Conservation (phyloP, 2,797 vertebrate genomes). For the Acrocephalus scirpaceus region DNA sequence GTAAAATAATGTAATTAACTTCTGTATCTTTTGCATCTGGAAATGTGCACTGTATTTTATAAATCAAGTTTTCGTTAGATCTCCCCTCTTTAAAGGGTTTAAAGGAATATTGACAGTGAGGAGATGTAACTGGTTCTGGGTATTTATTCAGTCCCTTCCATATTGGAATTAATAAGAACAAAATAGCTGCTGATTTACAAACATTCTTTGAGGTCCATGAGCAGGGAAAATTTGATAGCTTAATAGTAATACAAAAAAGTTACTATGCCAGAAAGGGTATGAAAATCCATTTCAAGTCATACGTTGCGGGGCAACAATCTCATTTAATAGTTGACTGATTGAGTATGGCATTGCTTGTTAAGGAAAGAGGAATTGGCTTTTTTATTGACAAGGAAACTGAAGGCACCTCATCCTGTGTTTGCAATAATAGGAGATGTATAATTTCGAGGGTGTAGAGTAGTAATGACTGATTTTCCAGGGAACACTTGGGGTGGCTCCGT, state of each 20-base stretch:
- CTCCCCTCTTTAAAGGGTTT: neutral
- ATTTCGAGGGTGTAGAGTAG: neutral
- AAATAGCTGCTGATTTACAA: neutral
- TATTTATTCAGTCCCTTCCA: neutral
- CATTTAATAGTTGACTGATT: constrained; percentile 1
- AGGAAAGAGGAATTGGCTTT: neutral
- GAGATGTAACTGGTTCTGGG: neutral
- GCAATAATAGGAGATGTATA: neutral
- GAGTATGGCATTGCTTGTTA: neutral
- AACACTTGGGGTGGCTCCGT: rapidly evolving
- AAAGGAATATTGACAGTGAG: neutral
- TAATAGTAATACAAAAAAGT: neutral
- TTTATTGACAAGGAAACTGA: neutral
- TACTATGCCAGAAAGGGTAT: neutral
- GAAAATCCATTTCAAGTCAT: neutral
- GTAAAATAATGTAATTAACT: constrained; percentile 8
- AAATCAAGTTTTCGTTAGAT: neutral
- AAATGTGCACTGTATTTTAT: neutral
- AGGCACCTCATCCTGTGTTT: neutral
- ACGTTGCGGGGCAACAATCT: neutral
- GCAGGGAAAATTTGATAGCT: neutral
- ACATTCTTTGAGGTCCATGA: neutral
- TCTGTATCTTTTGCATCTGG: neutral
- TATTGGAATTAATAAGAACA: neutral
- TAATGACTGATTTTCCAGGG: neutral